phyloP scores from a whole-genome alignment of 2,888 invertebrate genomes.

The Macropis europaea region DNA sequence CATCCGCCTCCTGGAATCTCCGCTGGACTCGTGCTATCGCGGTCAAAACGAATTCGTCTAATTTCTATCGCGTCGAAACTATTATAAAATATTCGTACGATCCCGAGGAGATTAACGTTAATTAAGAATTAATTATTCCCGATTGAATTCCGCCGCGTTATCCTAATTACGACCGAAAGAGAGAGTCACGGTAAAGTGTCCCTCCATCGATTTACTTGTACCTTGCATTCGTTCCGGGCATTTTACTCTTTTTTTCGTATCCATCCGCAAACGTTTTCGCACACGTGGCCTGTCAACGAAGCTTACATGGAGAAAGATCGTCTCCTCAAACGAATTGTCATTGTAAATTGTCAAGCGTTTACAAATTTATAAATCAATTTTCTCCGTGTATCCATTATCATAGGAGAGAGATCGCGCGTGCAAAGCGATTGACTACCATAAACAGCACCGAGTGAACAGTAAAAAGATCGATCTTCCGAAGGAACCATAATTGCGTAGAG shows the following conservation, averaged over 20 bases:
- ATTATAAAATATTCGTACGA: neutral
- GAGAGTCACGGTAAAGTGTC: neutral
- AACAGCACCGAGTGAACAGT: slow-evolving; percentile 6
- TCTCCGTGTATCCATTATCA: slow-evolving; percentile 14
- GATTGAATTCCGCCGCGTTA: slow-evolving; percentile 23
- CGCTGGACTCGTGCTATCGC: slow-evolving; percentile 9
- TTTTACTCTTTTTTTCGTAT: slow-evolving; percentile 51
- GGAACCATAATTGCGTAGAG: slow-evolving; percentile 27
- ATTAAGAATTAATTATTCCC: neutral
- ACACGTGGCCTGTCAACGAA: slow-evolving; percentile 11
- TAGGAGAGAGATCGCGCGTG: slow-evolving; percentile 18
- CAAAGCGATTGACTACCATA: neutral
- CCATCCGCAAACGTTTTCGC: slow-evolving; percentile 58
- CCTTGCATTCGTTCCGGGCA: slow-evolving; percentile 64
- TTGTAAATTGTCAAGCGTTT: too few relatives aligned
- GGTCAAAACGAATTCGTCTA: slow-evolving; percentile 12
- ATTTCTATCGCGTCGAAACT: neutral
- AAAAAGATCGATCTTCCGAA: neutral
- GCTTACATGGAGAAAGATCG: slow-evolving; percentile 19
- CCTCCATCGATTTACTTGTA: slow-evolving; percentile 37
- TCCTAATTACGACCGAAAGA: slow-evolving; percentile 43
- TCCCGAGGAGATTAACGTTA: neutral
- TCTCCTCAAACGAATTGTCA: neutral
- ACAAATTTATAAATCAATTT: too few relatives aligned
- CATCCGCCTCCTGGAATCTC: slow-evolving; percentile 19